These are phyloP conservation scores for Rousettus madagascariensis DNA, from an alignment of 2,797 vertebrate species.

Conservation along the genomic window DNA sequence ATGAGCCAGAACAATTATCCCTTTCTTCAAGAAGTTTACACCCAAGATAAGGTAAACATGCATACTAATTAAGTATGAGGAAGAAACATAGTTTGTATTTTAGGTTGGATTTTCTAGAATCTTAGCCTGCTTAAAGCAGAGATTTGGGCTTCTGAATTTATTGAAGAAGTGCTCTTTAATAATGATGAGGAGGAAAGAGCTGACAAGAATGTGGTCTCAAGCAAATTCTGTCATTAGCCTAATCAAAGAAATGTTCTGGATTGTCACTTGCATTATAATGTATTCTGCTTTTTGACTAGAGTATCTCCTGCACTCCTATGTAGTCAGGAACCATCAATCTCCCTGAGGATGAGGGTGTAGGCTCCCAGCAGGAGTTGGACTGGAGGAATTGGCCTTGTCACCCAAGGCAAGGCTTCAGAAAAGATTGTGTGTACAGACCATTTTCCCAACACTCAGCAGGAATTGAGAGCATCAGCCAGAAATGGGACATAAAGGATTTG, in stretches of 20 bases:
- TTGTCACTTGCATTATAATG: not conserved
- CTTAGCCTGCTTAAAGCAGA: not conserved
- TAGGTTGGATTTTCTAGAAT: not conserved
- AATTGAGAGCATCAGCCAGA: not conserved
- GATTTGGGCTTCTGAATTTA: not conserved
- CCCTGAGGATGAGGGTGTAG: rapidly evolving
- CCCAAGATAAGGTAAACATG: not conserved
- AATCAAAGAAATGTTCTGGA: not conserved
- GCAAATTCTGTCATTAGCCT: not conserved
- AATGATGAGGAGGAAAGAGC: not conserved
- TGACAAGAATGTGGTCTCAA: not conserved
- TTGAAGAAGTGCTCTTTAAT: not conserved
- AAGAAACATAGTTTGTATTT: not conserved
- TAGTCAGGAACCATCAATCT: rapidly evolving
- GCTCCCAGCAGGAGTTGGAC: not conserved
- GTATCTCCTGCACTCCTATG: not conserved
- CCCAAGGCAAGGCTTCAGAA: not conserved
- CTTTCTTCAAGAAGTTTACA: not conserved
- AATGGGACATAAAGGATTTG: rapidly evolving
- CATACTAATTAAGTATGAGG: not conserved
- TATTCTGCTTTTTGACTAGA: not conserved
- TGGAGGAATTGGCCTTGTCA: not conserved
- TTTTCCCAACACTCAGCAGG: not conserved
- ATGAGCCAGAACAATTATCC: not conserved
- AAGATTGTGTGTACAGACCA: rapidly evolving